These are phyloP conservation scores for Pterobdella sp. DNA, from an alignment of 2,888 invertebrate species.

Conservation along the genomic window DNA sequence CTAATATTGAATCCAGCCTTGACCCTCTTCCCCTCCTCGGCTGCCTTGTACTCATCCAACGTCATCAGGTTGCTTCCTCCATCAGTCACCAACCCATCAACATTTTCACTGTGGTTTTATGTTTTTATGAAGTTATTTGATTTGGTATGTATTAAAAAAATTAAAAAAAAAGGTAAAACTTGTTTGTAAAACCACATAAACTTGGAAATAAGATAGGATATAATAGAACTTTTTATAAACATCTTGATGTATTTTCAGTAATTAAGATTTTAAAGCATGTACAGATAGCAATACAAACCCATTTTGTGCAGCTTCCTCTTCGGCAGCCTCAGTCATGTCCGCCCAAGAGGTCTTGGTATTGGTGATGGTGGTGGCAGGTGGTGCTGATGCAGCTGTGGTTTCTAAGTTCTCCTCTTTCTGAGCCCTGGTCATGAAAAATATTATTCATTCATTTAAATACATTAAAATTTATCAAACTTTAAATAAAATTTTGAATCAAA, in stretches of 20 bases:
- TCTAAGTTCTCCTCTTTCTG: slow-evolving; percentile 1
- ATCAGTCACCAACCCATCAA: slow-evolving; percentile 54
- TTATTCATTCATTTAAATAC: background rate
- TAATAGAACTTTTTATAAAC: background rate
- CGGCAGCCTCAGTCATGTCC: slow-evolving; percentile 25
- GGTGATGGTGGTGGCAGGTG: slow-evolving; percentile 13
- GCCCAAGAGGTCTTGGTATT: slow-evolving; percentile 22
- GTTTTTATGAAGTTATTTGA: background rate
- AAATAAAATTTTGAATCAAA: background rate
- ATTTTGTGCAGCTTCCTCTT: slow-evolving; percentile 21
- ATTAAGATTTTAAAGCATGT: background rate
- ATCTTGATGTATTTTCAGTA: background rate
- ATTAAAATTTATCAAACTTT: background rate
- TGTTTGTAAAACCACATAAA: background rate
- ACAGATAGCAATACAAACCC: too few relatives aligned
- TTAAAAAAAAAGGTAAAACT: background rate
- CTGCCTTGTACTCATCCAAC: slow-evolving; percentile 85
- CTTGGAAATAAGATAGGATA: background rate
- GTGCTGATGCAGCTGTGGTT: slow-evolving; percentile 5
- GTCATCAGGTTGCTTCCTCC: slow-evolving; percentile 67
- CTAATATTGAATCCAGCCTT: slow-evolving; percentile 11
- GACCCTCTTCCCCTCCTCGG: slow-evolving; percentile 57
- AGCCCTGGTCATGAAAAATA: slow-evolving; percentile 7
- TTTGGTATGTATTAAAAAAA: background rate
- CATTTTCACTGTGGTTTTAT: background rate